Evolutionary conservation across 2,797 vertebrate species (phyloP).

Genomic region (Clarias pachynema): DNA sequence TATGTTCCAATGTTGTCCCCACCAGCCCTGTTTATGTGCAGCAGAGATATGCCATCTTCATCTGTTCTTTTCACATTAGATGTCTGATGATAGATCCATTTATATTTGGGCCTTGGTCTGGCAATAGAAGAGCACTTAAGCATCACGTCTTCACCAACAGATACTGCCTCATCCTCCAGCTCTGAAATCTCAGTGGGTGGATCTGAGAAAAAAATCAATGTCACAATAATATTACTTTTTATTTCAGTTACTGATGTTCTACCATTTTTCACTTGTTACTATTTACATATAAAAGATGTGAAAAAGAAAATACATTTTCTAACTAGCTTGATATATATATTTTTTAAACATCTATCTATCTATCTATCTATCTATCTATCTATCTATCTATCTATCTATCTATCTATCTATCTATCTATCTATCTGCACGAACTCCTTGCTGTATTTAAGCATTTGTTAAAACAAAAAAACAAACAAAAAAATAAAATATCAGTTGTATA

Average conservation of each 20-base stretch:
- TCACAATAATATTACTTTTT: neutral
- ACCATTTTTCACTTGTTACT: neutral
- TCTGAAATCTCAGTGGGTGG: constrained; percentile 2
- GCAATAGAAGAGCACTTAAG: constrained; percentile 18
- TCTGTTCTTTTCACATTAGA: neutral
- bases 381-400: neutral
- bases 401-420: neutral
- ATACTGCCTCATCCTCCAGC: neutral
- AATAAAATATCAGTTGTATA: neutral
- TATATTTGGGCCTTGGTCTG: neutral
- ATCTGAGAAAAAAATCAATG: constrained; percentile 2
- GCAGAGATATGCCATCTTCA: neutral
- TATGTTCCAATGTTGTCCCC: constrained; percentile 15
- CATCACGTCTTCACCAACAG: neutral
- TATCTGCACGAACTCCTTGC: too few relatives aligned
- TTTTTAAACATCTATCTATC: neutral
- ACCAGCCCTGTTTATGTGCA: neutral
- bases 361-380: neutral
- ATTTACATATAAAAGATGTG: neutral
- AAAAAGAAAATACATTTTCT: neutral
- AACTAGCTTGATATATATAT: neutral
- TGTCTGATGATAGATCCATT: neutral
- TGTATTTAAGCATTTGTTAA: neutral
- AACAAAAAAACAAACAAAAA: neutral
- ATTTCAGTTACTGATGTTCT: neutral